Base-by-base conservation (phyloP, 2,888 invertebrate genomes). In the Barypeithes pellucidus region DNA sequence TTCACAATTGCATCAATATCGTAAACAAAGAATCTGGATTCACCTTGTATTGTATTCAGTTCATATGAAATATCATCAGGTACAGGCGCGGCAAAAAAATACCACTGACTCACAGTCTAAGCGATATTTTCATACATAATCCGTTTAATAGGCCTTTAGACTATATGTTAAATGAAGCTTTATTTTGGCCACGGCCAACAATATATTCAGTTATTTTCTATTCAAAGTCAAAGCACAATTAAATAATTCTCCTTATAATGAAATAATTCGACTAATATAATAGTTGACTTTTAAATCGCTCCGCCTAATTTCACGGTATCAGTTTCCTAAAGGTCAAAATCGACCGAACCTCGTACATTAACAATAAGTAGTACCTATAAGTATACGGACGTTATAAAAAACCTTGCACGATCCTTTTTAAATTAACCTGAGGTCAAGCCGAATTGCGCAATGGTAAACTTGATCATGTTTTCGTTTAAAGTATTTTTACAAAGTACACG, bases 371-470 rank as follows among this genome's bases (percentile, higher is more conserved):
- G 54, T 57, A 57, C 33, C 54, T 39, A 66, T 39, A 52, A 66
- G 16, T 39, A 66, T 54, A 54, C 52, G 54, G 41, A 54, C 41
- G 16, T 47, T 47, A 16, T 16, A 29, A 66, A 41, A 22, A 50
- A 73, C 73, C 67, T 73, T 73, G 68, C 20, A 63, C 47, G 60
- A 50, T 73, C 73, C 68, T 67, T 54, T 72, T 73, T 62, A 68
- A 73, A 73, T 73, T 63, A 73, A 54, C 68, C 63, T 68, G 63
- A 73, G 73, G 73, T 73, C 68, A 63, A 50, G 41, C 50, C 16
- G n/a, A 14, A 43, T 72, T 73, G 63, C 18, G 63, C 45, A 68
- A 73, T 45, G 9, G 33, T 66, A 72, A 72, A 57, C 59, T 72
- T 66, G 66, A 66, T 72, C 60, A 60, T 72, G 72, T 29, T 61